These are phyloP conservation scores for Thryonomys swinderianus DNA, from an alignment of 2,113 vertebrate species.

Conservation along the genomic window DNA sequence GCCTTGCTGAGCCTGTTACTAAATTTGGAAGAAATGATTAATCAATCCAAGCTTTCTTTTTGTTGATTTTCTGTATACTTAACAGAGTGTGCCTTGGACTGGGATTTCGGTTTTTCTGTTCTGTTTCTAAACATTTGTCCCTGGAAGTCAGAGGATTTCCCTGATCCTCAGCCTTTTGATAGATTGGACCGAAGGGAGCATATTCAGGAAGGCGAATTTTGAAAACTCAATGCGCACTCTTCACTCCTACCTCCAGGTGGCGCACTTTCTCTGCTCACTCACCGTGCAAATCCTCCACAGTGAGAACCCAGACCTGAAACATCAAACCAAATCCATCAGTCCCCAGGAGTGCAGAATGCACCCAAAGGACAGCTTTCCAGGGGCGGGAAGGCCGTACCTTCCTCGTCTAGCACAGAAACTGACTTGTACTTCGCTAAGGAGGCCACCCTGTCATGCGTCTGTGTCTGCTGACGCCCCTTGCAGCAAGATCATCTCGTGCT, in stretches of 20 bases:
- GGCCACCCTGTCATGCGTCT: neutral
- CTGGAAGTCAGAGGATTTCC: slow-evolving; percentile 4
- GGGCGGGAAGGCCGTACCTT: neutral
- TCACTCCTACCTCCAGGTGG: slow-evolving; percentile 40
- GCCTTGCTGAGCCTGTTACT: neutral
- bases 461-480: neutral
- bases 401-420: neutral
- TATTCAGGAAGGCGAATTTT: neutral
- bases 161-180: neutral
- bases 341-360: neutral
- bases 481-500: neutral
- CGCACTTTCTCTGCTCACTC: neutral
- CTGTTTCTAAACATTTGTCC: neutral
- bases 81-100: neutral
- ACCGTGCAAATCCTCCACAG: neutral
- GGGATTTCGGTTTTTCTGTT: neutral
- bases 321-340: neutral
- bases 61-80: neutral
- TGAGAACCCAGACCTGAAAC: neutral
- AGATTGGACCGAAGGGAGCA: neutral
- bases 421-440: neutral
- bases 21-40: neutral
- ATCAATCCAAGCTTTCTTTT: slow-evolving; percentile 13
- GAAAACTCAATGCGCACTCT: neutral
- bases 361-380: neutral